Evolutionary conservation across 2,113 vertebrate species (phyloP).

Genomic region (Nycticebus coucang): DNA sequence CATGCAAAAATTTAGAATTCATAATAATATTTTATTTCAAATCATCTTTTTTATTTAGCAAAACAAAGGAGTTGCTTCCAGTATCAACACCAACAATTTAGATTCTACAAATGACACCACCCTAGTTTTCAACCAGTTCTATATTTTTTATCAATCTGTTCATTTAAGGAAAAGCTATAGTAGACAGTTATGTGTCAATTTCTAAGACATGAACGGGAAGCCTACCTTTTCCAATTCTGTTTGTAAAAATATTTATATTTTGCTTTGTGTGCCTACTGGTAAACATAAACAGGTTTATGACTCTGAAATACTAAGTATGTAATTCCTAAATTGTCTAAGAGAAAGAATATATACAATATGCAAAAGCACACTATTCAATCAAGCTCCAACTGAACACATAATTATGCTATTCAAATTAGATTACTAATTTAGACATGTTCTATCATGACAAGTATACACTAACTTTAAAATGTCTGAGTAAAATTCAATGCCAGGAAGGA

Average conservation of each 20-base stretch:
- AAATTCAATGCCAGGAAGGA: constrained; percentile 34
- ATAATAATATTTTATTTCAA: no score
- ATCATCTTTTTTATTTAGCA: no score
- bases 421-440: constrained; percentile 68
- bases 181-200: background rate
- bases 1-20: no score
- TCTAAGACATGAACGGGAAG: background rate
- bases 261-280: background rate
- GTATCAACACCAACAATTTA: background rate
- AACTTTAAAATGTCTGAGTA: constrained; percentile 53
- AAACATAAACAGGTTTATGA: constrained; percentile 39
- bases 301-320: constrained; percentile 14
- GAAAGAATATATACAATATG: background rate
- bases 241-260: constrained; percentile 47
- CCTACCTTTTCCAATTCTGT: background rate
- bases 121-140: background rate
- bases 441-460: constrained; percentile 16
- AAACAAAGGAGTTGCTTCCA: background rate
- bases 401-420: constrained; percentile 70
- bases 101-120: background rate
- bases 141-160: background rate
- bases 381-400: constrained; percentile 49
- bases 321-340: constrained; percentile 52
- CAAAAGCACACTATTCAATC: constrained; percentile 51
- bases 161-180: background rate